phyloP scores from a whole-genome alignment of 2,113 vertebrate genomes.

The Butastur rufipennis region DNA sequence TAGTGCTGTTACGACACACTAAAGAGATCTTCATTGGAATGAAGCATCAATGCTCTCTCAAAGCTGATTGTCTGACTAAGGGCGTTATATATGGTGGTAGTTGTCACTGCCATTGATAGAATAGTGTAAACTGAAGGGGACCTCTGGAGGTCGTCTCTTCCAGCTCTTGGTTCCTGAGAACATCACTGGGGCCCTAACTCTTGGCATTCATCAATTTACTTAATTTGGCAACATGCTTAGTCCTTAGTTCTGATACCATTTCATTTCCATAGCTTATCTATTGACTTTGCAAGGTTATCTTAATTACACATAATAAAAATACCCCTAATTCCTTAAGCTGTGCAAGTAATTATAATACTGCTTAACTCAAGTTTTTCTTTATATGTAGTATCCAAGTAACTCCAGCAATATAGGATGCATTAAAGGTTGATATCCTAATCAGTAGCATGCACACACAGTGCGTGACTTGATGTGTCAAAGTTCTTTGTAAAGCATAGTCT shows the following conservation, averaged over 20 bases:
- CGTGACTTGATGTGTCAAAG: neutral
- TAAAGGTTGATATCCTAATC: neutral
- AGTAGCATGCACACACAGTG: neutral
- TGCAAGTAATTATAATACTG: conserved; percentile 1
- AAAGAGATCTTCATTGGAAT: neutral
- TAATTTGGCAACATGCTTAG: neutral
- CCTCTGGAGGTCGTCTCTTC: neutral
- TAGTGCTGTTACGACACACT: neutral
- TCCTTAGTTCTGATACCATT: neutral
- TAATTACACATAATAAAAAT: conserved; percentile 38
- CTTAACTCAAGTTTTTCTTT: neutral
- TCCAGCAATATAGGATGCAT: neutral
- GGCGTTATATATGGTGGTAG: neutral
- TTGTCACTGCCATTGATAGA: neutral
- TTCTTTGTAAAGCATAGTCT: neutral
- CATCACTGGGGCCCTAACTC: neutral
- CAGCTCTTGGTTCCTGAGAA: neutral
- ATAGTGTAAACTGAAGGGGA: neutral
- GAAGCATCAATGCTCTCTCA: neutral
- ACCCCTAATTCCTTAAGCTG: neutral
- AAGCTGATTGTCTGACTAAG: neutral
- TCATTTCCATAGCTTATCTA: conserved; percentile 14
- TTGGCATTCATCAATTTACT: neutral
- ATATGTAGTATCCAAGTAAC: neutral
- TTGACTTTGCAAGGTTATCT: conserved; percentile 35